Base-by-base conservation (phyloP, 2,797 vertebrate genomes). In the Syngnathus rostellatus region DNA sequence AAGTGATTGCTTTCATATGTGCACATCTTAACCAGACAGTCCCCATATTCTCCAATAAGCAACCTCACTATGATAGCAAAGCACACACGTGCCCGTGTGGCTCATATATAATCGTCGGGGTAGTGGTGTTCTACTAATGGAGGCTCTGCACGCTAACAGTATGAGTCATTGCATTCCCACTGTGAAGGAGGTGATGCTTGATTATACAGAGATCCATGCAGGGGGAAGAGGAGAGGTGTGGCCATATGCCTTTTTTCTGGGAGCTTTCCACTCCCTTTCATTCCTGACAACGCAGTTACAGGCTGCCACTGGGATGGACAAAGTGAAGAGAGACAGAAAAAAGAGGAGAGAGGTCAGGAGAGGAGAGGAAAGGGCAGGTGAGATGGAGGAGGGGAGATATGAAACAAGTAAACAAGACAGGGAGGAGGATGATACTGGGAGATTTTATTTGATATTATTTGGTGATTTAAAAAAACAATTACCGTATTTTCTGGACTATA, bases 221-320 rank as follows among this genome's bases (percentile, higher is more conserved):
- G 63, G 68, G n/a, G 23, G 40, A 25, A 25, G 0, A 62, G 37
- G n/a, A 31, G 0, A 62, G 40, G 68, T 64, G 73, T 66, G 74
- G 6, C 66, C 68, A 60, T 69, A 69, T 12, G 63, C 31, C 76
- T 75, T 81, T 75, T 81, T 83, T 75, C 76, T 70, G 66, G 70
- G 78, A 83, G 76, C 67, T 74, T 77, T 75, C 72, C 14, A 43
- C 79, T 72, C 62, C 73, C 84, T 82, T 79, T 82, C 74, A 81
- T 82, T 83, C 72, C 67, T 79, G 72, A 81, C 68, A 41, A 68
- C 61, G 66, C 71, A 43, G 58, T 0, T 25, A 79, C 70, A 73
- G 71, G 19, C 72, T 76, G 68, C 71, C 64, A 68, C 67, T 12
- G 39, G 50, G 67, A 66, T 37, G n/a, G 3, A 69, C 58, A 66